A percentile compares a stretch with the other conserved stretches of the same genome.
phyloP scores from a whole-genome alignment of 1,140 invertebrate species.

The Panulirus ornatus region DNA sequence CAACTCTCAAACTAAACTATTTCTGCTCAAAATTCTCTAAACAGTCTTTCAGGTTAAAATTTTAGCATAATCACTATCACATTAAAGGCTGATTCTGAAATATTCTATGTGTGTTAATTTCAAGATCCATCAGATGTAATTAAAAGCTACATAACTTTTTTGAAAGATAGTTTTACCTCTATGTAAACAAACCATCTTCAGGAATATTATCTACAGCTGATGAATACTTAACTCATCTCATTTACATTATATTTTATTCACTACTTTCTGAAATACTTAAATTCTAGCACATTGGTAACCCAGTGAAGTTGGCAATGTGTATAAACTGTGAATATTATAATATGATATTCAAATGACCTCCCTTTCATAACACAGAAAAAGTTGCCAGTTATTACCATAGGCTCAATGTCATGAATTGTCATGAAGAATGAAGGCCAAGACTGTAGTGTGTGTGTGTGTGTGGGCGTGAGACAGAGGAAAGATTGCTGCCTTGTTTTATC shows the following conservation, averaged over 20 bases:
- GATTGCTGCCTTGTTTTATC: background rate
- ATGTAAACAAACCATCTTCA: too few relatives aligned
- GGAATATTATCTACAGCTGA: too few relatives aligned
- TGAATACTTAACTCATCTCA: background rate
- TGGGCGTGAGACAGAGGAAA: conserved; percentile 2
- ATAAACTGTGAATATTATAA: conserved; percentile 11
- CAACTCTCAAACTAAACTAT: background rate
- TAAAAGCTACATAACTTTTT: background rate
- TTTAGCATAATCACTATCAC: background rate
- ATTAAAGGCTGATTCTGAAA: background rate
- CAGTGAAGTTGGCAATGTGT: too few relatives aligned
- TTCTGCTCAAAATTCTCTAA: background rate
- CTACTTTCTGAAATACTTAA: background rate
- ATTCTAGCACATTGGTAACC: too few relatives aligned
- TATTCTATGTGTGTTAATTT: too few relatives aligned
- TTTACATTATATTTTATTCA: background rate
- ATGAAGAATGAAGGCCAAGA: conserved; percentile 3
- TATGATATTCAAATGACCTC: conserved; percentile 6
- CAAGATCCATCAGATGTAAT: too few relatives aligned
- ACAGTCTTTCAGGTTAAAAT: background rate
- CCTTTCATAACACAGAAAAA: conserved; percentile 19
- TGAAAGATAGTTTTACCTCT: too few relatives aligned
- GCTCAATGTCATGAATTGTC: background rate
- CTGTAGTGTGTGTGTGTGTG: background rate
- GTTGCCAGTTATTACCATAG: conserved; percentile 7